A percentile compares a stretch with the other conserved stretches of the same genome.
Conservation (phyloP, 2,113 vertebrate genomes). For the Rhinolophus ferrumequinum region DNA sequence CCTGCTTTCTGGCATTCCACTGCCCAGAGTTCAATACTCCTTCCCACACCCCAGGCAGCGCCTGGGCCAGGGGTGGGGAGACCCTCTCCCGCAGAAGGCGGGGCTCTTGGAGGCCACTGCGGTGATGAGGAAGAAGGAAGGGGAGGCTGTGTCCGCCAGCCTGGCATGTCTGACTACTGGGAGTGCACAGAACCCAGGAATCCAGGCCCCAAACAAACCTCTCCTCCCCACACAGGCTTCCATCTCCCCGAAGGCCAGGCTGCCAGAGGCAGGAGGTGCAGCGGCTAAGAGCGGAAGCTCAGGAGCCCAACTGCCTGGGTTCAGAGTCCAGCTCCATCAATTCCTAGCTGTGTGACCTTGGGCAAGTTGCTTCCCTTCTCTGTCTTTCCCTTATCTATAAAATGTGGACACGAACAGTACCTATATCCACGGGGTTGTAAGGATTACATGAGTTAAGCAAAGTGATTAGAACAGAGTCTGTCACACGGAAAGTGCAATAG, state of each 20-base stretch:
- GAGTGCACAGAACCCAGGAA: not conserved
- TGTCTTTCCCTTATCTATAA: not conserved
- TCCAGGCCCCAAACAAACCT: not conserved
- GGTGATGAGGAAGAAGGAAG: not conserved
- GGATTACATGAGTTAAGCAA: not conserved
- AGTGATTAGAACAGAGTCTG: not conserved
- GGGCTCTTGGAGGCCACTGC: not conserved
- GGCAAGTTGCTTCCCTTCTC: not conserved
- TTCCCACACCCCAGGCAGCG: constrained; percentile 58
- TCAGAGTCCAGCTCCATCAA: not conserved
- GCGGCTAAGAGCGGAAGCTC: not conserved
- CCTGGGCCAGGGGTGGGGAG: not conserved
- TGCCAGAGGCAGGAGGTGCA: not conserved
- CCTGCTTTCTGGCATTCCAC: constrained; percentile 33
- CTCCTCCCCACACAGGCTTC: not conserved
- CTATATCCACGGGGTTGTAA: not conserved
- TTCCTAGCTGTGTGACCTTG: not conserved
- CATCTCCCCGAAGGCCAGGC: not conserved
- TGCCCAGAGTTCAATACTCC: not conserved
- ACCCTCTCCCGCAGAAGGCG: not conserved
- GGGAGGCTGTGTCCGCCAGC: not conserved
- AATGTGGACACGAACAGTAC: not conserved
- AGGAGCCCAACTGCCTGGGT: not conserved
- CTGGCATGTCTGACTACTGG: not conserved
- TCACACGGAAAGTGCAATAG: not conserved